These are phyloP conservation scores for Phyllotreta cruciferae DNA, from an alignment of 2,888 invertebrate genomes.

Conservation along the genomic window DNA sequence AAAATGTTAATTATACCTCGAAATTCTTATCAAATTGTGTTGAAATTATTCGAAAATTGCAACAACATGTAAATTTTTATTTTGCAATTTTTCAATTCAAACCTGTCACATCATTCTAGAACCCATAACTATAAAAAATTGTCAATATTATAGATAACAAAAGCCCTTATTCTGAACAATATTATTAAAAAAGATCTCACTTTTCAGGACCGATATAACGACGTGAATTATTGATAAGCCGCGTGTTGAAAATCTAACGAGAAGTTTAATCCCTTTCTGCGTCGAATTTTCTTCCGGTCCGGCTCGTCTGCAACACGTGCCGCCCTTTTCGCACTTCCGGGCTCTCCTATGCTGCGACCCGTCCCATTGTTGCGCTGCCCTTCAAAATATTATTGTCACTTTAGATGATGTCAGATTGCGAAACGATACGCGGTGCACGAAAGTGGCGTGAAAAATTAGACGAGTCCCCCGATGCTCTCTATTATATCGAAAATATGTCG, in stretches of 20 bases:
- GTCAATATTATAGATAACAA: no score
- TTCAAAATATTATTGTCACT: slow-evolving; percentile 32
- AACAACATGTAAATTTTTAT: no score
- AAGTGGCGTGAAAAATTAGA: slow-evolving; percentile 13
- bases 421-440: slow-evolving; percentile 18
- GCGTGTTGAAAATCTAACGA: slow-evolving; percentile 50
- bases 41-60: no score
- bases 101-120: no score
- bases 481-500: no score
- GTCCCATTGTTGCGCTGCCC: slow-evolving; percentile 34
- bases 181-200: no score
- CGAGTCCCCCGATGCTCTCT: neutral
- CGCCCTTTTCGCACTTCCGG: slow-evolving; percentile 56
- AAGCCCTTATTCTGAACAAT: no score
- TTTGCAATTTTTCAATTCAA: no score
- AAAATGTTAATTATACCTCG: no score
- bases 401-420: slow-evolving; percentile 28
- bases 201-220: no score
- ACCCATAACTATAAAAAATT: no score
- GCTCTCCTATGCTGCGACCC: slow-evolving; percentile 36
- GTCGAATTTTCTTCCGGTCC: slow-evolving; percentile 57
- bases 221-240: slow-evolving; percentile 27
- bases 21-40: no score
- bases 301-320: slow-evolving; percentile 57
- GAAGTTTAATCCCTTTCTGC: slow-evolving; percentile 52